Percentiles rank a stretch among this genome's conserved stretches.
These are phyloP conservation scores for Platyscelio sp. DNA, from an alignment of 2,888 invertebrate genomes.

Conservation along the genomic window DNA sequence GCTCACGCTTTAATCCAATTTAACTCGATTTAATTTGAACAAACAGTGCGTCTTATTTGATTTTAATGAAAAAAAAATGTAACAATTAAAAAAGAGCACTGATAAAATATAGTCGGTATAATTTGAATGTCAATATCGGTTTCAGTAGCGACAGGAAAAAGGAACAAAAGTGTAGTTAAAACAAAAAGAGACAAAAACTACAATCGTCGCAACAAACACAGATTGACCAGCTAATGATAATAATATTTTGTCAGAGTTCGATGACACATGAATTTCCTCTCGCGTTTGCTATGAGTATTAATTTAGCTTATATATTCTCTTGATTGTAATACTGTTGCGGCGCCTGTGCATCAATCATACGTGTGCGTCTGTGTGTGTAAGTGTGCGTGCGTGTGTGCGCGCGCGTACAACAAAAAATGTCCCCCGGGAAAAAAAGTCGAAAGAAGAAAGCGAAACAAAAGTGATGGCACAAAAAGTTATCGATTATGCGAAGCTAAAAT, in stretches of 20 bases:
- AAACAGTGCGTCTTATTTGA: too few relatives aligned
- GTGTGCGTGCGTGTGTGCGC: background rate
- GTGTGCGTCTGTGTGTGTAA: background rate
- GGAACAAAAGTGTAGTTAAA: background rate
- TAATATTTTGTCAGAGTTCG: conserved; percentile 60
- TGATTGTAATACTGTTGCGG: conserved; percentile 48
- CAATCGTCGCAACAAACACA: conserved; percentile 15
- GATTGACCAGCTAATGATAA: conserved; percentile 46
- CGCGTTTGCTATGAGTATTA: conserved; percentile 51
- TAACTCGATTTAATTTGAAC: too few relatives aligned
- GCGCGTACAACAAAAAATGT: conserved; percentile 41
- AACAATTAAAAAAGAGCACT: background rate
- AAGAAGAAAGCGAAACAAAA: conserved; percentile 17
- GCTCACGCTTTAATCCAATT: too few relatives aligned
- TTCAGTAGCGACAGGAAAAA: background rate
- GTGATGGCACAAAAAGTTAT: conserved; percentile 37
- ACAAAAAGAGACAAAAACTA: conserved; percentile 20
- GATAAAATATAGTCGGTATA: background rate
- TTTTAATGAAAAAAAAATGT: too few relatives aligned
- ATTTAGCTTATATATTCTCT: conserved; percentile 59
- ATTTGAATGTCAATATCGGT: conserved; percentile 15
- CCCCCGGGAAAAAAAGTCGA: conserved; percentile 17
- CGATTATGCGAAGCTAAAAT: too few relatives aligned
- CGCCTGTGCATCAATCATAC: conserved; percentile 37
- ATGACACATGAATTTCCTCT: conserved; percentile 63